Percentiles rank a stretch among this genome's conserved stretches.
Evolutionary conservation across 2,113 vertebrate species (phyloP).

Genomic region (Bos indicus): DNA sequence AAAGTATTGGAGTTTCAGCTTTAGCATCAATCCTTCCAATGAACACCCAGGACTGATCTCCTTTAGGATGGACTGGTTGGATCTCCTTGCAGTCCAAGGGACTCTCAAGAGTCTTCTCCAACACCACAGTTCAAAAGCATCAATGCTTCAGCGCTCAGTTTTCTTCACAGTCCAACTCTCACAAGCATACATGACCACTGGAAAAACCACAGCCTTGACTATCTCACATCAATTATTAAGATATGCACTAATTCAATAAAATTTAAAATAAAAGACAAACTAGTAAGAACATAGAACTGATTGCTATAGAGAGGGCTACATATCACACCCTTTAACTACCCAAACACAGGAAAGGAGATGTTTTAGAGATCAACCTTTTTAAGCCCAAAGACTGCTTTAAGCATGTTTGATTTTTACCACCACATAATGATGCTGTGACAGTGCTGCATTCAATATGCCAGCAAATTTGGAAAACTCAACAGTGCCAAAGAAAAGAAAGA

Average conservation of each 20-base stretch:
- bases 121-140: too few species aligned
- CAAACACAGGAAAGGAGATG: not conserved
- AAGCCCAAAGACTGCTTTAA: not conserved
- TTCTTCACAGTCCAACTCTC: too few species aligned
- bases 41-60: too few species aligned
- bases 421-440: not conserved
- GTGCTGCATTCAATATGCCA: not conserved
- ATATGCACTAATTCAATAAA: not conserved
- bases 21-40: too few species aligned
- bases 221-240: not conserved
- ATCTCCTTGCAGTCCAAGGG: too few species aligned
- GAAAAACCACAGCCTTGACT: too few species aligned
- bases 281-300: not conserved
- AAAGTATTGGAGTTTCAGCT: too few species aligned
- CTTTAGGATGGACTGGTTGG: too few species aligned
- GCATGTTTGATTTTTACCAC: not conserved
- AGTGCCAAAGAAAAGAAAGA: not conserved
- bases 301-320: not conserved
- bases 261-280: not conserved
- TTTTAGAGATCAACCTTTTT: not conserved
- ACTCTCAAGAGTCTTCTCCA: too few species aligned
- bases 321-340: not conserved
- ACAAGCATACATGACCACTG: too few species aligned
- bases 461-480: not conserved
- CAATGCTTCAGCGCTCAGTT: too few species aligned